These are phyloP conservation scores for Pelvicachromis taeniatus DNA, from an alignment of 2,113 vertebrate species.

Conservation along the genomic window DNA sequence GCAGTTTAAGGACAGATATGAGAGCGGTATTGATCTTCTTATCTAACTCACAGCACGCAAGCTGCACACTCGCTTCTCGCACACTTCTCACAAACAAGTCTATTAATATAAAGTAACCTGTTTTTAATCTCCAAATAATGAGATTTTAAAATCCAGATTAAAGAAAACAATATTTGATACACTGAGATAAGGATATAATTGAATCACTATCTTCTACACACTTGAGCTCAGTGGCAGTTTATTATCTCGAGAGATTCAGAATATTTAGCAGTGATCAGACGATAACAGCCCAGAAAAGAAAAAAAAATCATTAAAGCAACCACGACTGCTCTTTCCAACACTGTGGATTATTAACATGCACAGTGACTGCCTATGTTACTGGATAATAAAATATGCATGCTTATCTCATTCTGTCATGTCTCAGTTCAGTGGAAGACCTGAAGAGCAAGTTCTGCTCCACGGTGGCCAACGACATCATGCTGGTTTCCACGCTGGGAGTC, in stretches of 20 bases:
- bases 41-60: neutral
- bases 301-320: neutral
- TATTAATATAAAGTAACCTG: neutral
- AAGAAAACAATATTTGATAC: neutral
- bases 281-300: neutral
- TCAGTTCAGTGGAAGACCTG: slow-evolving; percentile 89
- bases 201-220: neutral
- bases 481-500: slow-evolving; percentile 89
- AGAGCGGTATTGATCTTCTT: neutral
- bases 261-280: neutral
- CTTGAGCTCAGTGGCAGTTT: neutral
- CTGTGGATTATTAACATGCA: neutral
- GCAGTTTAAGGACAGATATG: neutral
- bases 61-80: neutral
- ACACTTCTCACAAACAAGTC: neutral
- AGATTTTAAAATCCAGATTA: neutral
- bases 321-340: neutral
- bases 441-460: slow-evolving; percentile 98
- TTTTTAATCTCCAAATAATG: neutral
- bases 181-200: slow-evolving; percentile 2
- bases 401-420: neutral
- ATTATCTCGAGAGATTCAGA: neutral
- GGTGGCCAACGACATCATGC: slow-evolving; percentile 95
- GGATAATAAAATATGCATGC: neutral
- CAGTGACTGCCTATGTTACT: neutral